Conservation (phyloP, 2,888 invertebrate genomes). For the Shargacucullia verbasci region DNA sequence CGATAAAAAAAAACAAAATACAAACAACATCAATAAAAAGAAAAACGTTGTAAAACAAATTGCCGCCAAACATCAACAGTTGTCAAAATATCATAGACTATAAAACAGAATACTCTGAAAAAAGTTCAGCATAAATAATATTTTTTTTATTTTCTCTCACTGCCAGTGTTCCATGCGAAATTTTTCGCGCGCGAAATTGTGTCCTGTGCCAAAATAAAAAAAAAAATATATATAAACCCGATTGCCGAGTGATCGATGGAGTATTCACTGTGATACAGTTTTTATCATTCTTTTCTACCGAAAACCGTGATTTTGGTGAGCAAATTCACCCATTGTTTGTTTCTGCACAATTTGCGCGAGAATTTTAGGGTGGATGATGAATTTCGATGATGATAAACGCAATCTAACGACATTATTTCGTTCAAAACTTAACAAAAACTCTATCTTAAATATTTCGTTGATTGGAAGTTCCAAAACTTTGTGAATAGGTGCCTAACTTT, state of each 20-base stretch:
- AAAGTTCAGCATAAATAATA: conserved; percentile 6
- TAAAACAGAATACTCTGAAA: conserved; percentile 14
- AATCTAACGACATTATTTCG: conserved; percentile 11
- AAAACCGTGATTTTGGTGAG: conserved; percentile 41
- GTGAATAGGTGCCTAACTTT: conserved; percentile 34
- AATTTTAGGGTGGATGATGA: conserved; percentile 30
- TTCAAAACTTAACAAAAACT: conserved; percentile 17
- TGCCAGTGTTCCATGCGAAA: conserved; percentile 10
- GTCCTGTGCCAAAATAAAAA: conserved; percentile 31
- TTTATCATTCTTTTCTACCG: conserved; percentile 44
- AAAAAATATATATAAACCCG: conserved; percentile 45
- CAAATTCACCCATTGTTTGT: conserved; percentile 50
- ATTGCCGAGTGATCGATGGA: conserved; percentile 55
- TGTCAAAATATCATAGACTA: conserved; percentile 46
- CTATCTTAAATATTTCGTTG: conserved; percentile 21
- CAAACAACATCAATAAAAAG: not conserved
- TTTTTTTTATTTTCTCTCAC: conserved; percentile 3
- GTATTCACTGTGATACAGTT: conserved; percentile 42
- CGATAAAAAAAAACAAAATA: not conserved
- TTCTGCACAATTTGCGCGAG: conserved; percentile 45
- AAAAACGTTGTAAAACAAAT: conserved; percentile 11
- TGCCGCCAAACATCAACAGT: conserved; percentile 37
- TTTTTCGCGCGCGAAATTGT: conserved; percentile 39
- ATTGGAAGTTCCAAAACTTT: conserved; percentile 17
- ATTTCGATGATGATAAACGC: conserved; percentile 38